Conservation (phyloP, 2,797 vertebrate genomes). For the Lutjanus argentimaculatus region DNA sequence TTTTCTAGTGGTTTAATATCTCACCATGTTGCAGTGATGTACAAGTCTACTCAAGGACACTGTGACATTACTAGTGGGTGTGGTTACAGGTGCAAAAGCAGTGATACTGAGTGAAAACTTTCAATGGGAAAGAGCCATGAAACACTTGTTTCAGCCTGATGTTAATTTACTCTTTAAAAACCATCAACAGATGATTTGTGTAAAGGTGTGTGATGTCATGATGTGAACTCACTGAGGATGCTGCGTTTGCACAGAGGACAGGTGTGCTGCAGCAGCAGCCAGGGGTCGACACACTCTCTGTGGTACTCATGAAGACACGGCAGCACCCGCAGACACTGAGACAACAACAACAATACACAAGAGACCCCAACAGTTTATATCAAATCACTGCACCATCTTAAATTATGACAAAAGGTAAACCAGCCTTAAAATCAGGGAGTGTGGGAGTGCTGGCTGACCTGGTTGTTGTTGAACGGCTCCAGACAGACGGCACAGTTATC, state of each 20-base stretch:
- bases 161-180: not conserved
- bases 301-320: slow-evolving; percentile 96
- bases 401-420: no score
- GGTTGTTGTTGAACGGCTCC: slow-evolving; percentile 93
- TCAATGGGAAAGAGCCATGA: not conserved
- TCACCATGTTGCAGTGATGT: not conserved
- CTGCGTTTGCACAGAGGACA: slow-evolving; percentile 96
- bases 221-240: slow-evolving; percentile 88
- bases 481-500: slow-evolving; percentile 94
- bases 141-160: not conserved
- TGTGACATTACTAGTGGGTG: not conserved
- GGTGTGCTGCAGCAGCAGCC: slow-evolving; percentile 95
- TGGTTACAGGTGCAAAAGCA: not conserved
- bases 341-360: not conserved
- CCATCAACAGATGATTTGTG: not conserved
- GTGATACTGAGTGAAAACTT: not conserved
- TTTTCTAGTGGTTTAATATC: not conserved
- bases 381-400: not conserved
- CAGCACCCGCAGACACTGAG: slow-evolving; percentile 93
- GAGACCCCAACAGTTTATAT: not conserved
- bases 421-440: no score
- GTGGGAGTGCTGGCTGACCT: slow-evolving; percentile 77
- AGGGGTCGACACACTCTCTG: slow-evolving; percentile 94
- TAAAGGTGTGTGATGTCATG: not conserved
- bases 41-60: not conserved